Evolutionary conservation across 2,113 vertebrate genomes (phyloP).

Genomic region (Polyodon spathula): DNA sequence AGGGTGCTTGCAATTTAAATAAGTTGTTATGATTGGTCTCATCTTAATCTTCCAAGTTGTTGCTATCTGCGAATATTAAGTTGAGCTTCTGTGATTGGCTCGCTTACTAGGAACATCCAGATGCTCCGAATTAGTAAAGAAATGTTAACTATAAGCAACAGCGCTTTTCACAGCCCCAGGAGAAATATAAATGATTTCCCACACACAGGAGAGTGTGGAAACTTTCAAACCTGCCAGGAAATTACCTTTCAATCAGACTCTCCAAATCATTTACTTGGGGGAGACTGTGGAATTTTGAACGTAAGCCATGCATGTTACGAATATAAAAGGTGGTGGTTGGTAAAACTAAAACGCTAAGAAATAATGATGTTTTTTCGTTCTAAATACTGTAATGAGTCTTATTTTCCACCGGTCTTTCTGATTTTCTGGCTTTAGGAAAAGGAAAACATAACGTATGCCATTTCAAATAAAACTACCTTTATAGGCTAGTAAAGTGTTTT

Average conservation of each 20-base stretch:
- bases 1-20: too few relatives aligned
- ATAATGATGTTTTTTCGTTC: slow-evolving; percentile 14
- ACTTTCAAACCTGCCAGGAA: neutral
- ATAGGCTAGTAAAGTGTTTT: slow-evolving; percentile 22
- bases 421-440: slow-evolving; percentile 15
- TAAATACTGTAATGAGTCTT: slow-evolving; percentile 6
- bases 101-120: slow-evolving; percentile 26
- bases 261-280: neutral
- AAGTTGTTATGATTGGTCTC: too few relatives aligned
- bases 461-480: slow-evolving; percentile 21
- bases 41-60: too few relatives aligned
- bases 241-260: slow-evolving; percentile 1
- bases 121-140: slow-evolving; percentile 4
- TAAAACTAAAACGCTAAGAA: too few relatives aligned
- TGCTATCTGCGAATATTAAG: too few relatives aligned
- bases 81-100: too few relatives aligned
- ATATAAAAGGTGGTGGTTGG: slow-evolving; percentile 9
- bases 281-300: neutral
- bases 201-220: neutral
- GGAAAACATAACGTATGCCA: slow-evolving; percentile 17
- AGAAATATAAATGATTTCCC: slow-evolving; percentile 6
- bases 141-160: slow-evolving; percentile 3
- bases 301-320: slow-evolving; percentile 2
- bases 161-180: neutral
- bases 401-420: neutral